These are phyloP conservation scores for Netelia melanura DNA, from an alignment of 2,888 invertebrate species.

Conservation along the genomic window DNA sequence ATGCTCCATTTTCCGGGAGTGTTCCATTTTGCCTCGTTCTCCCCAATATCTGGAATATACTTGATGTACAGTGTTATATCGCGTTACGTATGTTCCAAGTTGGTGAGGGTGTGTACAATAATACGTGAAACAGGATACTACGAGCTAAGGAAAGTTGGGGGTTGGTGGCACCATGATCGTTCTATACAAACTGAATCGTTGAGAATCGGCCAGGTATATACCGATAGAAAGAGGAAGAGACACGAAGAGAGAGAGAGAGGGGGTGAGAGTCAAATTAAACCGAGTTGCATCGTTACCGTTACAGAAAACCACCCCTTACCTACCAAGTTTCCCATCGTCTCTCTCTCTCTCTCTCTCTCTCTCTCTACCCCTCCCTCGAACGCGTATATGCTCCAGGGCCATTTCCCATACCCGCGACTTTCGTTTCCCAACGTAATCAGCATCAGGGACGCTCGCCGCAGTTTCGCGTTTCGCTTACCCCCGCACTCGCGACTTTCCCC, in stretches of 20 bases:
- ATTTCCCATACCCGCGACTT: conserved; percentile 20
- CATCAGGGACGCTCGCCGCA: conserved; percentile 37
- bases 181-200: conserved; percentile 52
- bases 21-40: background rate
- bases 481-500: conserved; percentile 14
- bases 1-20: background rate
- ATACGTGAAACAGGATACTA: conserved; percentile 59
- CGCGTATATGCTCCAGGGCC: conserved; percentile 12
- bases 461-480: conserved; percentile 40
- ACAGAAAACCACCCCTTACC: conserved; percentile 42
- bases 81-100: background rate
- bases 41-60: background rate
- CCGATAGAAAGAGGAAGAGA: conserved; percentile 10
- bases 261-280: conserved; percentile 65
- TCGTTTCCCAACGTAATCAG: conserved; percentile 57
- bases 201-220: conserved; percentile 36
- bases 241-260: conserved; percentile 24
- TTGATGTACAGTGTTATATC: background rate
- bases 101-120: conserved; percentile 36
- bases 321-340: conserved; percentile 35
- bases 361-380: conserved; percentile 12
- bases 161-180: background rate
- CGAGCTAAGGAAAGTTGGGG: conserved; percentile 40
- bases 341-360: conserved; percentile 33
- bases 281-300: conserved; percentile 63